Conservation (phyloP, 2,113 vertebrate species). For the Cephalophus harveyi region DNA sequence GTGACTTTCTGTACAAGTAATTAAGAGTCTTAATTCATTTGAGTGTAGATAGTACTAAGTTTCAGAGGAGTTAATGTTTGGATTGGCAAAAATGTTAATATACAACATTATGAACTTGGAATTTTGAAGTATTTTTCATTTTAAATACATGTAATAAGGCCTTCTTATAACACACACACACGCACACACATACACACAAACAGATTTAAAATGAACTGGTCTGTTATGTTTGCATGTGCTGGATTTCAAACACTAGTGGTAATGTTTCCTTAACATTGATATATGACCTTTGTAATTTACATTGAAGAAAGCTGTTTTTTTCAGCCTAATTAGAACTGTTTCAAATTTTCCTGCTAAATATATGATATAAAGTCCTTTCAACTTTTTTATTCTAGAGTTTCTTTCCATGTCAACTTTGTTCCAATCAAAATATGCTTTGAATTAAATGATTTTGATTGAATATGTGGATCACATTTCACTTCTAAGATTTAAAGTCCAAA, state of each 20-base stretch:
- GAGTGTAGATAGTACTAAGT: not conserved
- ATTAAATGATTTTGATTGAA: conserved; percentile 86
- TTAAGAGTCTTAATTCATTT: conserved; percentile 18
- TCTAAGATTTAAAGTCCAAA: conserved; percentile 83
- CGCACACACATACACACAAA: conserved; percentile 5
- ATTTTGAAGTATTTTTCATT: conserved; percentile 58
- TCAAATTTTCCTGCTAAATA: conserved; percentile 85
- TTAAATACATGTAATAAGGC: conserved; percentile 47
- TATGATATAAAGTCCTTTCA: conserved; percentile 85
- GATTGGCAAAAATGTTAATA: conserved; percentile 42
- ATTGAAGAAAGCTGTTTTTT: conserved; percentile 82
- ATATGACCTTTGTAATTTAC: conserved; percentile 84
- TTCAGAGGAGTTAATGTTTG: conserved; percentile 28
- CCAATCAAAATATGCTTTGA: conserved; percentile 87
- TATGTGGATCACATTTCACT: conserved; percentile 85
- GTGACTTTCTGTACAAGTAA: not conserved
- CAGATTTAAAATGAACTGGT: conserved; percentile 68
- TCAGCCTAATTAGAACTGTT: conserved; percentile 87
- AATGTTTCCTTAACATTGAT: conserved; percentile 82
- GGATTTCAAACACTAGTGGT: conserved; percentile 83
- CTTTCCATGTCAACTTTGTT: conserved; percentile 84
- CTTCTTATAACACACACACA: not conserved
- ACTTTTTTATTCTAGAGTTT: conserved; percentile 83
- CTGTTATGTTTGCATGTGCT: conserved; percentile 81
- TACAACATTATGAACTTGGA: not conserved